Percentiles rank a stretch among this genome's conserved stretches.
Evolutionary conservation across 2,888 invertebrate genomes (phyloP).

Genomic region (Herminia tarsipennalis): DNA sequence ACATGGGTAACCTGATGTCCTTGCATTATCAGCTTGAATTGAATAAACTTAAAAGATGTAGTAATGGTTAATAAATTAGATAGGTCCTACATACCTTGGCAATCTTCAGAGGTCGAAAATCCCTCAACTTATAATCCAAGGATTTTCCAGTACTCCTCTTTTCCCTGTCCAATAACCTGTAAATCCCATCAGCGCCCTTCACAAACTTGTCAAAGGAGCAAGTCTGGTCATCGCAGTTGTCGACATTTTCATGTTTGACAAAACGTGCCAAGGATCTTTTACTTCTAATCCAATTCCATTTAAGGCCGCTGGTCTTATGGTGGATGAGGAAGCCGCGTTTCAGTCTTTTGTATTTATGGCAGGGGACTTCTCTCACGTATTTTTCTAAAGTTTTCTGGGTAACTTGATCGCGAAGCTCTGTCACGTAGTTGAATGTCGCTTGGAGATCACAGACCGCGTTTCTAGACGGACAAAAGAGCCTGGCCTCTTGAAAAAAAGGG

Average conservation of each 20-base stretch:
- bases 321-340: slow-evolving; percentile 44
- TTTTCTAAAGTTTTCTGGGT: slow-evolving; percentile 41
- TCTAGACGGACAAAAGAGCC: slow-evolving; percentile 39
- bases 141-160: slow-evolving; percentile 40
- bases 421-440: slow-evolving; percentile 48
- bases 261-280: slow-evolving; percentile 42
- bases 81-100: slow-evolving; percentile 42
- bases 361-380: slow-evolving; percentile 49
- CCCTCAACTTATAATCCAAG: slow-evolving; percentile 40
- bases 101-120: slow-evolving; percentile 46
- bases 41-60: no score
- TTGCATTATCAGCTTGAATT: no score
- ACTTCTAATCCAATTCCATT: slow-evolving; percentile 58
- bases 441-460: slow-evolving; percentile 55
- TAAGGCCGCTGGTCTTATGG: slow-evolving; percentile 14
- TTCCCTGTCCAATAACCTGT: slow-evolving; percentile 42
- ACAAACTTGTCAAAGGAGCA: slow-evolving; percentile 46
- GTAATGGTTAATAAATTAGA: neutral
- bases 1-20: no score
- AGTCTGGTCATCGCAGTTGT: slow-evolving; percentile 3
- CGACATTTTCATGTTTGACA: neutral
- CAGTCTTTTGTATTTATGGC: slow-evolving; percentile 43
- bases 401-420: slow-evolving; percentile 29
- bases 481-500: slow-evolving; percentile 70
- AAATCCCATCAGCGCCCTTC: slow-evolving; percentile 54